Percentiles rank a stretch among this genome's conserved stretches.
Evolutionary conservation across 2,888 invertebrate species (phyloP).

Genomic region (Drosophila atripex): DNA sequence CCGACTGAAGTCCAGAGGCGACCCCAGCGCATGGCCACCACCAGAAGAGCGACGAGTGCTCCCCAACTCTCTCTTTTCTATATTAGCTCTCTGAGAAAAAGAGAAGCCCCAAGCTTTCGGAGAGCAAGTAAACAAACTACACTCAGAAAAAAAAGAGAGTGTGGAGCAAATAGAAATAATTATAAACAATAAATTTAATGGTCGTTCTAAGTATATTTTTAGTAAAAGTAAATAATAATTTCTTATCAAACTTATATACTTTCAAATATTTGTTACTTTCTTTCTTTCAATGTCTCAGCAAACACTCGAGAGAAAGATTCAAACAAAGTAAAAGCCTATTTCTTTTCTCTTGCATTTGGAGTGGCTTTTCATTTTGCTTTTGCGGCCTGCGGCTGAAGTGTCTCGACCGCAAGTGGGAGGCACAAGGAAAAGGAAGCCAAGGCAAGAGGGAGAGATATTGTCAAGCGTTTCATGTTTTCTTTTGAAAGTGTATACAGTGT

Average conservation of each 20-base stretch:
- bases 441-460: constrained; percentile 47
- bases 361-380: constrained; percentile 33
- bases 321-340: background rate
- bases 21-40: constrained; percentile 39
- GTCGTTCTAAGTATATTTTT: background rate
- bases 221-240: too few relatives aligned
- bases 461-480: constrained; percentile 34
- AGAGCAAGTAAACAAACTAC: constrained; percentile 34
- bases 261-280: too few relatives aligned
- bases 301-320: constrained; percentile 2
- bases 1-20: constrained; percentile 67
- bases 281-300: background rate
- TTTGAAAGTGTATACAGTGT: constrained; percentile 17
- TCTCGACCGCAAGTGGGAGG: constrained; percentile 73
- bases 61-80: background rate
- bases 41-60: constrained; percentile 20
- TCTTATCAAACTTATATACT: too few relatives aligned
- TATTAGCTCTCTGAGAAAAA: background rate
- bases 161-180: background rate
- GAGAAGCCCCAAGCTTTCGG: constrained; percentile 1
- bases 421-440: constrained; percentile 50
- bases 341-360: constrained; percentile 23
- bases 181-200: background rate
- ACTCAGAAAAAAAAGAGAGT: constrained; percentile 13
- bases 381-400: constrained; percentile 43